Conservation (phyloP, 2,888 invertebrate genomes). For the Limnephilus auricula region DNA sequence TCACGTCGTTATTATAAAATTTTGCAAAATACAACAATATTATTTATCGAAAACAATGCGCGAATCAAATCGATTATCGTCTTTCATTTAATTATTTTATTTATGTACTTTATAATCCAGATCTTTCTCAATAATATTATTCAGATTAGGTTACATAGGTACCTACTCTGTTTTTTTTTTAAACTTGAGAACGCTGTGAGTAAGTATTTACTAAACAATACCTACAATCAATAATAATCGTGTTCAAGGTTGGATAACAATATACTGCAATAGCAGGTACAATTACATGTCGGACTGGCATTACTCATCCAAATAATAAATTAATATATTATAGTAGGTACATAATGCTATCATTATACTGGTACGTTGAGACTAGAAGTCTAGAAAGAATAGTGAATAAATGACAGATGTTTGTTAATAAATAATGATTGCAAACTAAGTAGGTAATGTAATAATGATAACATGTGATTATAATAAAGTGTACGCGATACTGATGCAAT, state of each 20-base stretch:
- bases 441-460: background rate
- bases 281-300: background rate
- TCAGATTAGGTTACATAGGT: background rate
- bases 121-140: background rate
- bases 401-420: background rate
- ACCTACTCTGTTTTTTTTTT: background rate
- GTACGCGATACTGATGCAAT: conserved; percentile 21
- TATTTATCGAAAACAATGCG: too few relatives aligned
- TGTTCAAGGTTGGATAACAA: background rate
- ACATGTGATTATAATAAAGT: background rate
- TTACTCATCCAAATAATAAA: background rate
- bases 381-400: background rate
- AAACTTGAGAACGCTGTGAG: background rate
- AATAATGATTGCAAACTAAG: background rate
- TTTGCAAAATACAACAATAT: too few relatives aligned
- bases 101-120: background rate
- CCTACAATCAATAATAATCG: background rate
- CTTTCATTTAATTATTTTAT: background rate
- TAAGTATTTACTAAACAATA: background rate
- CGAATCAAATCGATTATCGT: too few relatives aligned
- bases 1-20: too few relatives aligned
- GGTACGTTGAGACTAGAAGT: background rate
- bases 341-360: too few relatives aligned
- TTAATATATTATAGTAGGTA: too few relatives aligned
- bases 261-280: background rate